phyloP scores from a whole-genome alignment of 2,888 invertebrate species.

The Crematogaster levior region DNA sequence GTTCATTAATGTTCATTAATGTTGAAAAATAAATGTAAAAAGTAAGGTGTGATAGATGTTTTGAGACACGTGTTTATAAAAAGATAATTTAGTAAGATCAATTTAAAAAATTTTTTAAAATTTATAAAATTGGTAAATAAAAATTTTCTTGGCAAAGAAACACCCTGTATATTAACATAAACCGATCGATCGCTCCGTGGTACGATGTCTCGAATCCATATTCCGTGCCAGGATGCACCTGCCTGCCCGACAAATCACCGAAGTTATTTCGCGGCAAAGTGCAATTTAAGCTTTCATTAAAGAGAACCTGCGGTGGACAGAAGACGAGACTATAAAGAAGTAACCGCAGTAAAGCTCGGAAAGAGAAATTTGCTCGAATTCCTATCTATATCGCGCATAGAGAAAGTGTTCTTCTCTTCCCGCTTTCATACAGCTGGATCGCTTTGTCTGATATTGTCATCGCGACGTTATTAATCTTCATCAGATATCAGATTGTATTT shows the following conservation, averaged over 20 bases:
- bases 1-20: not conserved
- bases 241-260: slow-evolving; percentile 70
- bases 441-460: slow-evolving; percentile 42
- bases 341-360: slow-evolving; percentile 62
- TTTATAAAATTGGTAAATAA: not conserved
- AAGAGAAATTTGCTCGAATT: slow-evolving; percentile 75
- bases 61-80: not conserved
- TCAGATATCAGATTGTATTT: not conserved
- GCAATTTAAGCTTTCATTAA: slow-evolving; percentile 64
- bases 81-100: no score
- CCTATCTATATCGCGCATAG: slow-evolving; percentile 68
- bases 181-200: slow-evolving; percentile 65
- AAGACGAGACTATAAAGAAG: slow-evolving; percentile 45
- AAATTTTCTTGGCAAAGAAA: slow-evolving; percentile 6
- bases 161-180: slow-evolving; percentile 51
- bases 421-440: slow-evolving; percentile 29
- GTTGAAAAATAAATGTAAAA: not conserved
- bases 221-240: slow-evolving; percentile 80
- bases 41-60: no score
- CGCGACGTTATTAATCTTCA: slow-evolving; percentile 27
- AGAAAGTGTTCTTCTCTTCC: slow-evolving; percentile 63
- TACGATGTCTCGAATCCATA: slow-evolving; percentile 74
- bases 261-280: slow-evolving; percentile 64
- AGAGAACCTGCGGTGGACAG: slow-evolving; percentile 58
- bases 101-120: no score